A percentile compares a stretch with the other conserved stretches of the same genome.
Evolutionary conservation across 2,113 vertebrate genomes (phyloP).

Genomic region (Illadopsis cleaveri): DNA sequence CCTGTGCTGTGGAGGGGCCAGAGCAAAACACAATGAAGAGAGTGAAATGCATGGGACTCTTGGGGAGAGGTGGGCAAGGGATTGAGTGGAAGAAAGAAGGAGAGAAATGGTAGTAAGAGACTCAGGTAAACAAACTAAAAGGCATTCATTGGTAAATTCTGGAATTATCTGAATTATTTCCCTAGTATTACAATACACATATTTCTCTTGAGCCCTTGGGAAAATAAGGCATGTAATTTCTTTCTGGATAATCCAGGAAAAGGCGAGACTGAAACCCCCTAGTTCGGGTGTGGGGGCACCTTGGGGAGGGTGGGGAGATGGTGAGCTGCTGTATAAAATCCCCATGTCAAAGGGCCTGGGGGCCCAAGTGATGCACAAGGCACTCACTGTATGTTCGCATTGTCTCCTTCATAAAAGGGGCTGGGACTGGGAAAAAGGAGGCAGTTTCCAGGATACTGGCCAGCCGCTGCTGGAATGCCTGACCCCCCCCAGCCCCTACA

Average conservation of each 20-base stretch:
- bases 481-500: slow-evolving; percentile 29
- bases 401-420: slow-evolving; percentile 83
- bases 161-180: not conserved
- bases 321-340: slow-evolving; percentile 66
- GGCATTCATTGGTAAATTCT: not conserved
- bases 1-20: not conserved
- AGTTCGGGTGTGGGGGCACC: slow-evolving; percentile 26
- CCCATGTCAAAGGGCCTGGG: slow-evolving; percentile 66
- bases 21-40: not conserved
- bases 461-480: slow-evolving; percentile 83
- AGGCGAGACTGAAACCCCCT: not conserved
- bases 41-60: not conserved
- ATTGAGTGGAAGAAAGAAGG: not conserved
- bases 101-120: not conserved
- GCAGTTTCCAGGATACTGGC: slow-evolving; percentile 83
- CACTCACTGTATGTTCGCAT: slow-evolving; percentile 78
- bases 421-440: slow-evolving; percentile 74
- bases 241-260: slow-evolving; percentile 27
- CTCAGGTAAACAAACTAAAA: not conserved
- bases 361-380: slow-evolving; percentile 76
- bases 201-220: not conserved
- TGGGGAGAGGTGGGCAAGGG: not conserved
- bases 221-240: not conserved
- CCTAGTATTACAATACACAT: not conserved
- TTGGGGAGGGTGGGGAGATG: not conserved